Evolutionary conservation across 2,113 vertebrate species (phyloP), one percentile per base, ranked within the genome.

Genomic region (Anhinga rufa): DNA sequence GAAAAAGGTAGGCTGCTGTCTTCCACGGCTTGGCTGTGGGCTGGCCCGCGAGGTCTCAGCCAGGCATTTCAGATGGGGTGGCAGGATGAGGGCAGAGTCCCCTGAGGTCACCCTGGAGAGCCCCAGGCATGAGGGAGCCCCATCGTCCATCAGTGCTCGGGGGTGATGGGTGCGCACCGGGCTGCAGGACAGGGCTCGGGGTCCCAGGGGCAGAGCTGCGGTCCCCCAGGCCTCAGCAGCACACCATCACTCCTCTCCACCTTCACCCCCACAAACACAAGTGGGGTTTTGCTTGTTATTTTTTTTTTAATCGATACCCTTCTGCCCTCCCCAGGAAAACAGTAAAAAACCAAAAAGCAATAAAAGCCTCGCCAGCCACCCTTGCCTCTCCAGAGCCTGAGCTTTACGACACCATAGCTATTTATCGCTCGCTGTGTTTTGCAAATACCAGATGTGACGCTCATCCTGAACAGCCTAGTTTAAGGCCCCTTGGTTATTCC

Each of bases 121-220:
- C 20, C 29, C 52, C 2, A 1, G 44, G 16, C 1, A 10, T 55
- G 40, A 84, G 17, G 24, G 26, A 71, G 12, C 69, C 36, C 36
- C 0, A 0, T 29, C 48, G 25, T 13, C 58, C 32, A 17, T 18
- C 69, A 7, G 17, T 0, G 0, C 12, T 42, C 0, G 1, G 36
- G 26, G 61, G 38, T 0, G 8, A 70, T 4, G 36, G 11, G 44
- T 57, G 40, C 3, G 1, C 31, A 20, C 5, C 10, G 57, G 61
- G 38, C 26, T 71, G 71, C 38, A 36, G 62, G 62, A 60, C 5
- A 9, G n/a, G 75, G 70, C 26, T 60, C 9, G 7, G 38, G 51
- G n/a, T 48, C 60, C 38, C 31, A 10, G 38, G 58, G 17, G 20
- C 66, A 60, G 5, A 19, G 17, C 44, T 42, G 64, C 46, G 32